Conservation (phyloP, 2,888 invertebrate genomes). For the Apocheima hispidaria region DNA sequence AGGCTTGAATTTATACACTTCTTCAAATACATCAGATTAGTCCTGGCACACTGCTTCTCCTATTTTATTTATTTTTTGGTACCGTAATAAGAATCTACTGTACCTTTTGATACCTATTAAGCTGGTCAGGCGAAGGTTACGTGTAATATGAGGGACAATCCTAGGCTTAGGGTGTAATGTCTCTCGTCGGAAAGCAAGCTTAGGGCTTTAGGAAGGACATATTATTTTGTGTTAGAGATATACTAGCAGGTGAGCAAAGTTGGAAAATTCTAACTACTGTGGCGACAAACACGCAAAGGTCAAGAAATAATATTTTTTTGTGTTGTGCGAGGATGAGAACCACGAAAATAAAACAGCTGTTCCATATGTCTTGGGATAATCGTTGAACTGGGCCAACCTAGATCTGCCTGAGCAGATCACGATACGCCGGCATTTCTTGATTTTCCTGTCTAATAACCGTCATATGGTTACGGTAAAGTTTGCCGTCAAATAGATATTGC, state of each 20-base stretch:
- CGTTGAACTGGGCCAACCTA: too few species aligned
- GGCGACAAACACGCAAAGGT: not conserved
- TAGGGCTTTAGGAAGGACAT: constrained; percentile 13
- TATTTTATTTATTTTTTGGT: not conserved
- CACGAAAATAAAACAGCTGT: too few species aligned
- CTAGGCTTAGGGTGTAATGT: constrained; percentile 26
- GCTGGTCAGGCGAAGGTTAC: constrained; percentile 18
- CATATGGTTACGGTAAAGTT: too few species aligned
- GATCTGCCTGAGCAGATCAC: too few species aligned
- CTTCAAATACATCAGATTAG: too few species aligned
- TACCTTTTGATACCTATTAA: constrained; percentile 15
- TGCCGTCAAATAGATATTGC: too few species aligned
- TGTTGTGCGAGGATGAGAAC: too few species aligned
- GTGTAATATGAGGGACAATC: constrained; percentile 31
- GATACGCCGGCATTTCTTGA: too few species aligned
- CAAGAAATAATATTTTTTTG: too few species aligned
- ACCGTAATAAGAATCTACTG: constrained; percentile 4
- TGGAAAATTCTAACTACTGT: not conserved
- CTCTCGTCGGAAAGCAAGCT: constrained; percentile 21
- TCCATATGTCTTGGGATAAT: too few species aligned
- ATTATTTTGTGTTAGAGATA: constrained; percentile 5
- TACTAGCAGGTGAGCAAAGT: not conserved
- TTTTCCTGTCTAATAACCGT: too few species aligned
- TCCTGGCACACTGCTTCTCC: not conserved
- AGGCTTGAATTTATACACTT: too few species aligned